Evolutionary conservation across 2,888 invertebrate genomes (phyloP), one percentile per base, ranked within the genome.

Genomic region (Odontothrips loti): DNA sequence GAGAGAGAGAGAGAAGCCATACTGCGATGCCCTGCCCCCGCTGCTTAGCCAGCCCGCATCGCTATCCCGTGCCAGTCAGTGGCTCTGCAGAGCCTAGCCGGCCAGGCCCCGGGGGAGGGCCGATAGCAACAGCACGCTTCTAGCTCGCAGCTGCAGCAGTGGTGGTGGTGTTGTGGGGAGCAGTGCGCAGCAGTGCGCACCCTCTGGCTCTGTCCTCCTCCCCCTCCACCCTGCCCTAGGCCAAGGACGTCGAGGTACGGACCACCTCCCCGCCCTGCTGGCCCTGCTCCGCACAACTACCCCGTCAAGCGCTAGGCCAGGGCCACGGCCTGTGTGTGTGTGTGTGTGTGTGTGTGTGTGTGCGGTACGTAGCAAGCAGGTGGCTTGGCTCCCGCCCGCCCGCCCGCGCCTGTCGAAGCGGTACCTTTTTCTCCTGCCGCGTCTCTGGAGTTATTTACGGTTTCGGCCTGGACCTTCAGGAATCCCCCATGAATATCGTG

Each of bases 41-140:
- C 68, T 75, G 58, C 27, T 75, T 75, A 27, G 68, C 68, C 68
- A 75, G 4, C 68, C 68, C 68, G 68, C 68, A 75, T 75, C 10
- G 68, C 68, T 27, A 23, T 15, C 15, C 58, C 58, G 20, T n/a
- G 34, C 34, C 34, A 43, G 34, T 58, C 58, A 58, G 15, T 10
- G 58, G 58, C 58, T 51, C 15, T 43, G 34, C 34, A 6, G 34
- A 43, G 11, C 68, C 68, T 27, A 27, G 23, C 68, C 68, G 20
- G 68, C 68, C n/a, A n/a, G 11, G 68, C 51, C 51, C 12, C 68
- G 68, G 68, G 23, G 68, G 68, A 68, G n/a, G 10, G 20, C 68
- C 68, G 27, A 75, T 75, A 75, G 68, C 68, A 75, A 75, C 68
- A 75, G 68, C 27, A 75, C 58, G 68, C 27, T 27, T 75, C 68